Evolutionary conservation across 2,888 invertebrate species (phyloP).

Genomic region (Neoaliturus tenellus): DNA sequence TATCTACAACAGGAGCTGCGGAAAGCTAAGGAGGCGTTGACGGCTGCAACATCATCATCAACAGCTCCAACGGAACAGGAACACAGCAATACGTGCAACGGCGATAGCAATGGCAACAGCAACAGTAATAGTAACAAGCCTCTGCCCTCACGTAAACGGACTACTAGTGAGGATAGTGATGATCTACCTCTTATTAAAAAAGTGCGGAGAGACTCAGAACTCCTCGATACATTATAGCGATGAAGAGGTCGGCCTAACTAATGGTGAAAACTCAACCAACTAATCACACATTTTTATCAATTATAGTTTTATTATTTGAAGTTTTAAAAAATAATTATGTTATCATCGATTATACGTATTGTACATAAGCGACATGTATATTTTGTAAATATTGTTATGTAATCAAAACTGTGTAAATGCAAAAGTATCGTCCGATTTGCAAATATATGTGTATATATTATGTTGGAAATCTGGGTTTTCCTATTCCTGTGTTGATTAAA

Average conservation of each 20-base stretch:
- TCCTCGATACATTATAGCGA: slow-evolving; percentile 85
- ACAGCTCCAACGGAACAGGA: slow-evolving; percentile 69
- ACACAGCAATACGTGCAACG: background rate
- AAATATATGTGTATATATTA: slow-evolving; percentile 43
- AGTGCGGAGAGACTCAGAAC: slow-evolving; percentile 82
- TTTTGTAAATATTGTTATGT: slow-evolving; percentile 47
- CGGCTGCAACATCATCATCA: slow-evolving; percentile 74
- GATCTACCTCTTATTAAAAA: slow-evolving; percentile 78
- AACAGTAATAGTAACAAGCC: slow-evolving; percentile 32
- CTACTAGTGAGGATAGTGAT: slow-evolving; percentile 74
- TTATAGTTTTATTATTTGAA: slow-evolving; percentile 23
- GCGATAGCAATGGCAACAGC: slow-evolving; percentile 12
- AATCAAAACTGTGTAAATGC: slow-evolving; percentile 44
- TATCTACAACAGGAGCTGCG: slow-evolving; percentile 95
- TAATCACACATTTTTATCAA: background rate
- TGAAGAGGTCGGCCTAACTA: slow-evolving; percentile 76
- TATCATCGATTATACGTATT: background rate
- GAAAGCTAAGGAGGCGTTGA: slow-evolving; percentile 84
- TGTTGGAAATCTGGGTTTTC: background rate
- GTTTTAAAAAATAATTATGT: background rate
- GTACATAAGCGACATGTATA: slow-evolving; percentile 35
- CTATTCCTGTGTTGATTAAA: too few species aligned
- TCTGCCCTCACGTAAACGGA: slow-evolving; percentile 67
- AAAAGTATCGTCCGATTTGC: slow-evolving; percentile 3
- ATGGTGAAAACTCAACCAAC: slow-evolving; percentile 33